A percentile compares a stretch with the other conserved stretches of the same genome.
These are phyloP conservation scores for Stratiomys singularior DNA, from an alignment of 2,888 invertebrate genomes.

Conservation along the genomic window DNA sequence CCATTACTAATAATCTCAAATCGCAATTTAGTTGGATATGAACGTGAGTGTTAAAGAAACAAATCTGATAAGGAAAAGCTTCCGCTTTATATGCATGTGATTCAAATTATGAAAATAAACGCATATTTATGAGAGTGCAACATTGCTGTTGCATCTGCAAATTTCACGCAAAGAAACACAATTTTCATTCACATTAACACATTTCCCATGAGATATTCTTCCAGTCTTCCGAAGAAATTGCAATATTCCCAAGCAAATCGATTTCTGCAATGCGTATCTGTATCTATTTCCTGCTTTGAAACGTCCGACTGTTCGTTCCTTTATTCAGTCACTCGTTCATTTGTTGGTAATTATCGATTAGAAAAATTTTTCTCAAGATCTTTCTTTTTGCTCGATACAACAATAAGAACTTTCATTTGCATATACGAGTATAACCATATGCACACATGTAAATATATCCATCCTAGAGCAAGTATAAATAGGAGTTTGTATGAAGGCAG, in stretches of 20 bases:
- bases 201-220: conserved; percentile 18
- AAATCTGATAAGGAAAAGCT: too few species aligned
- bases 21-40: too few species aligned
- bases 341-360: conserved; percentile 5
- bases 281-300: conserved; percentile 20
- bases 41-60: too few species aligned
- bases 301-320: neutral
- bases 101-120: too few species aligned
- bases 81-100: too few species aligned
- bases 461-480: neutral
- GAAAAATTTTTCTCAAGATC: neutral
- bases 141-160: neutral
- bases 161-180: neutral
- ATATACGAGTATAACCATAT: neutral
- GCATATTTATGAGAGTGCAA: neutral
- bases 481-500: neutral
- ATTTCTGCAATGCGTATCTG: conserved; percentile 15
- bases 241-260: conserved; percentile 23
- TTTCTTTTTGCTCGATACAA: neutral
- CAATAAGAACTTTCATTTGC: conserved; percentile 24
- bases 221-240: neutral
- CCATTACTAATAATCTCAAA: too few species aligned
- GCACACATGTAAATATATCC: neutral
- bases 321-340: too few species aligned
- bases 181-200: conserved; percentile 5